Conservation (phyloP, 2,113 vertebrate species). For the Harpagus bidentatus region DNA sequence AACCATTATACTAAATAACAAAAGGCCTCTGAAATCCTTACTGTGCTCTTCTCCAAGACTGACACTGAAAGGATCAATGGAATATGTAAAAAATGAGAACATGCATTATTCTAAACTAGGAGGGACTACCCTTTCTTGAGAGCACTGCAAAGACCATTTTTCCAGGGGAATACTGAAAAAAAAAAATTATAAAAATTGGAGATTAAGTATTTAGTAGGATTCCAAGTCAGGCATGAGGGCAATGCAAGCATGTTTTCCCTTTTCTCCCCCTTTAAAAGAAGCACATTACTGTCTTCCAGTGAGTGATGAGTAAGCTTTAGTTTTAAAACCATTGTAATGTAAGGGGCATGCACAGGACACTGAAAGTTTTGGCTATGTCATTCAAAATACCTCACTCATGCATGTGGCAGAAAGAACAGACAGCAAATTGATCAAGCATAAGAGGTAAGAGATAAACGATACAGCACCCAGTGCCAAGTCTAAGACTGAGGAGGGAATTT, state of each 20-base stretch:
- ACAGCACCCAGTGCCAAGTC: background rate
- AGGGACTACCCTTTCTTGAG: background rate
- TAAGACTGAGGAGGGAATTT: background rate
- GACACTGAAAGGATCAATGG: background rate
- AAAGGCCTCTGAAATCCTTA: background rate
- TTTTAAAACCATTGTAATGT: background rate
- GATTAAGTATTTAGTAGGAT: background rate
- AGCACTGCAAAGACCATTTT: background rate
- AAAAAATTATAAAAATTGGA: background rate
- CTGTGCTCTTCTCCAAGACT: background rate
- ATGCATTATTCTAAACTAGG: background rate
- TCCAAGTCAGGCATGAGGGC: background rate
- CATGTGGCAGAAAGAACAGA: background rate
- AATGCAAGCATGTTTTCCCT: background rate
- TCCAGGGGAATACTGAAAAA: background rate
- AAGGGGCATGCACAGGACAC: background rate
- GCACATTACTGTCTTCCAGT: background rate
- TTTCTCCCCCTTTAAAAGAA: background rate
- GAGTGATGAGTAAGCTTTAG: background rate
- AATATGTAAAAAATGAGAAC: background rate
- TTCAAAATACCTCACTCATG: background rate
- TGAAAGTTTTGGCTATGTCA: background rate
- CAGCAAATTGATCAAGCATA: background rate
- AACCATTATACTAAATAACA: background rate
- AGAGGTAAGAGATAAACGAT: background rate